phyloP scores from a whole-genome alignment of 1,140 invertebrate genomes.

The Sitodiplosis mosellana region DNA sequence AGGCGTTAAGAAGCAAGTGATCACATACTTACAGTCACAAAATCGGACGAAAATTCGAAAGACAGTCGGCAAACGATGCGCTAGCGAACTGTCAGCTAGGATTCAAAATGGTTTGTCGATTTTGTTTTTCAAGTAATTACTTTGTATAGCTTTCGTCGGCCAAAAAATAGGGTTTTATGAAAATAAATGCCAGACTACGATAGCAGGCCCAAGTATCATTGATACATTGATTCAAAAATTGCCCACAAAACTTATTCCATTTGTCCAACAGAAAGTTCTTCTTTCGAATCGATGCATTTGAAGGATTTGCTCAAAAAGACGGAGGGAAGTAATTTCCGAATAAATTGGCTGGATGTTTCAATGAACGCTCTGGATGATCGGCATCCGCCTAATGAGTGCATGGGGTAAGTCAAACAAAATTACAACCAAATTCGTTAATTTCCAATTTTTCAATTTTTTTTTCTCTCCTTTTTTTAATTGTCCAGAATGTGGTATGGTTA shows the following conservation, averaged over 20 bases:
- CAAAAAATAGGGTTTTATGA: too few relatives aligned
- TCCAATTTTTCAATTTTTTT: too few relatives aligned
- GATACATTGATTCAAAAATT: too few relatives aligned
- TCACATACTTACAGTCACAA: not conserved
- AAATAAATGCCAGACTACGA: too few relatives aligned
- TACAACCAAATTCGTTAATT: too few relatives aligned
- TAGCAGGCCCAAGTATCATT: too few relatives aligned
- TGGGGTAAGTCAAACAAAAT: too few relatives aligned
- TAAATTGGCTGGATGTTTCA: constrained; percentile 26
- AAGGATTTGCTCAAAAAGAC: not conserved
- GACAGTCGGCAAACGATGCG: not conserved
- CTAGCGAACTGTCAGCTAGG: not conserved
- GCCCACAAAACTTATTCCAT: too few relatives aligned
- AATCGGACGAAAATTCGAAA: not conserved
- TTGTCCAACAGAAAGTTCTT: not conserved
- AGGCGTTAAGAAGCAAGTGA: constrained; percentile 20
- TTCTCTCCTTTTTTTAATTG: too few relatives aligned
- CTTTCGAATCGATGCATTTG: not conserved
- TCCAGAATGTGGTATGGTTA: constrained; percentile 41
- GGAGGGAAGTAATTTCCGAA: constrained; percentile 9
- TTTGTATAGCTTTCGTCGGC: too few relatives aligned
- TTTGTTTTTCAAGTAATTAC: too few relatives aligned
- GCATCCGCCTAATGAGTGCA: constrained; percentile 32
- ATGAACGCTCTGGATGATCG: constrained; percentile 23
- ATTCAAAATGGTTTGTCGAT: too few relatives aligned